These are phyloP conservation scores for Muricea muricata DNA, from an alignment of 92 coral and sea anemone species.

Conservation along the genomic window DNA sequence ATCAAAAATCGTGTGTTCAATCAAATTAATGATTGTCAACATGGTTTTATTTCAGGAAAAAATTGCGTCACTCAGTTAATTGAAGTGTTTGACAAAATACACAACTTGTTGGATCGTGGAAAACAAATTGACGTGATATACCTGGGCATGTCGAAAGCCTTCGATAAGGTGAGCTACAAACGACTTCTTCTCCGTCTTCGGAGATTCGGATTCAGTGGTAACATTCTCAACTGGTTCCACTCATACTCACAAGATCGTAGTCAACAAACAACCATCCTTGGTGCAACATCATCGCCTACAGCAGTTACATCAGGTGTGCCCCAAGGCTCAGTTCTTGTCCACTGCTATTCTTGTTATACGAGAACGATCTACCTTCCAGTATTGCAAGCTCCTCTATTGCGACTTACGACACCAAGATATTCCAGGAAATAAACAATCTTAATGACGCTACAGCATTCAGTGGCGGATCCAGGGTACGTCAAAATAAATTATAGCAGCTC, in stretches of 20 bases:
- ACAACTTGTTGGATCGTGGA: constrained; percentile 29
- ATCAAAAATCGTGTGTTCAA: not conserved
- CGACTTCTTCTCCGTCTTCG: not conserved
- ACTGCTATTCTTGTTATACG: not conserved
- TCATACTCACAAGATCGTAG: not conserved
- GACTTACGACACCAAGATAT: not conserved
- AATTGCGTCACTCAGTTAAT: constrained; percentile 60
- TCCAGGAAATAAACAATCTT: not conserved
- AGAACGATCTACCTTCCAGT: not conserved
- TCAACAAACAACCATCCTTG: not conserved
- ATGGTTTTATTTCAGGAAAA: not conserved
- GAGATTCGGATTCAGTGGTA: not conserved
- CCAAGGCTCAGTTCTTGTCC: not conserved
- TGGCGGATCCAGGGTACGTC: too few species aligned
- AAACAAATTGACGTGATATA: not conserved
- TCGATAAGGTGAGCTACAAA: not conserved
- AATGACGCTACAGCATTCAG: not conserved
- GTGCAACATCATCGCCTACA: not conserved
- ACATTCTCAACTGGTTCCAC: not conserved
- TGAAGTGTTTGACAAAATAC: constrained; percentile 46
- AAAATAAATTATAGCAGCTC: too few species aligned
- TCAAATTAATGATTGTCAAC: constrained; percentile 19
- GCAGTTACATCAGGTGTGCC: not conserved
- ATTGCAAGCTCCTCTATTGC: not conserved
- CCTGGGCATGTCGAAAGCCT: not conserved